Evolutionary conservation across 2,888 invertebrate genomes (phyloP).

Genomic region (Apamea monoglypha): DNA sequence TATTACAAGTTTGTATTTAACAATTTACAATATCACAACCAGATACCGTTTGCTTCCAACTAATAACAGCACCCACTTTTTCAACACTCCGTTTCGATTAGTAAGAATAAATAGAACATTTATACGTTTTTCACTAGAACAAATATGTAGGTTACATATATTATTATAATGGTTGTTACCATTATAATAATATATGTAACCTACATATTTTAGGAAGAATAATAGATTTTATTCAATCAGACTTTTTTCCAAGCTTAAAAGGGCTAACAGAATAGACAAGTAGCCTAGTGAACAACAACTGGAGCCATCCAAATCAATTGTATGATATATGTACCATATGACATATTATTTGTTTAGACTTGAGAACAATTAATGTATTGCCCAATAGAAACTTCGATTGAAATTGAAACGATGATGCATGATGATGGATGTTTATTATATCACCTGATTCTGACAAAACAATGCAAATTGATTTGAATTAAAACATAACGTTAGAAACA

Average conservation of each 20-base stretch:
- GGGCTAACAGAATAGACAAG: neutral
- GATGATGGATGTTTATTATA: neutral
- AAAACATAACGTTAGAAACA: neutral
- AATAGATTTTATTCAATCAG: neutral
- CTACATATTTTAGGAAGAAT: neutral
- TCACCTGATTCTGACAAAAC: neutral
- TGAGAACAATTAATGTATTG: neutral
- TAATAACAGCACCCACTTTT: neutral
- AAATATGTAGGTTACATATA: too few relatives aligned
- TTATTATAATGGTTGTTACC: too few relatives aligned
- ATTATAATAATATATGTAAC: neutral
- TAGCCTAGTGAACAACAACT: neutral
- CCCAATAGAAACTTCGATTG: conserved; percentile 1
- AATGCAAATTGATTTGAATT: neutral
- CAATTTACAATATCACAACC: neutral
- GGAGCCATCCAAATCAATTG: neutral
- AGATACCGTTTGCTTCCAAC: neutral
- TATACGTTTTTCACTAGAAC: neutral
- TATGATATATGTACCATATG: neutral
- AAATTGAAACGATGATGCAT: conserved; percentile 4
- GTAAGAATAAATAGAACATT: neutral
- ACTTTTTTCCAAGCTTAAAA: neutral
- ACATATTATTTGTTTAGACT: conserved; percentile 2
- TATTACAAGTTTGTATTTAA: neutral
- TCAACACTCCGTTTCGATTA: neutral